Conservation (phyloP, 2,888 invertebrate species). For the Epinotia demarniana region DNA sequence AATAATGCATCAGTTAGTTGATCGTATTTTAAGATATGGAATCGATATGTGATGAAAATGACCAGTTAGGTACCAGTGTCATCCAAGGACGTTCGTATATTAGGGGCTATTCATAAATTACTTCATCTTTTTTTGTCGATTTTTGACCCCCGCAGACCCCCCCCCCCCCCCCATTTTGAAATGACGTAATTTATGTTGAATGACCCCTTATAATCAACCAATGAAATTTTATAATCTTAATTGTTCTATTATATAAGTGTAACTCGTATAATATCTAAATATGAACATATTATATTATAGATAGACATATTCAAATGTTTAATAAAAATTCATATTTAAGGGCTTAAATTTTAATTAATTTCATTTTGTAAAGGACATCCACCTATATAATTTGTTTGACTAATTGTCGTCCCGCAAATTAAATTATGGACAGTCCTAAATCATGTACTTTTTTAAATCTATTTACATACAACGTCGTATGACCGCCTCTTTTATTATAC, state of each 20-base stretch:
- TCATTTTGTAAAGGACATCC: not conserved
- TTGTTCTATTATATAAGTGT: constrained; percentile 5
- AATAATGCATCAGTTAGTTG: not conserved
- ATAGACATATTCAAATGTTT: not conserved
- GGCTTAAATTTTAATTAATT: too few species aligned
- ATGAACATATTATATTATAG: not conserved
- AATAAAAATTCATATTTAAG: too few species aligned
- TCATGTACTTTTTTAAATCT: not conserved
- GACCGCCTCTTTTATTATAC: not conserved
- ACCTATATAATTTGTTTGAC: not conserved
- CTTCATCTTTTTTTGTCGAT: too few species aligned
- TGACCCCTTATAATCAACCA: too few species aligned
- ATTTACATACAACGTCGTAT: not conserved
- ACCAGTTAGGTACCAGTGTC: constrained; percentile 27
- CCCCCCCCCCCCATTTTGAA: too few species aligned
- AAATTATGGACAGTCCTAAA: not conserved
- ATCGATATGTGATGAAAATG: constrained; percentile 14
- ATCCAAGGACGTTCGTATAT: not conserved
- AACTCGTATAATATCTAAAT: constrained; percentile 6
- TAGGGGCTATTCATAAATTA: too few species aligned
- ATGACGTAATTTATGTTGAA: too few species aligned
- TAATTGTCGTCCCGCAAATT: not conserved
- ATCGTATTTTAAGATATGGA: not conserved
- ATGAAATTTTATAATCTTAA: constrained; percentile 1
- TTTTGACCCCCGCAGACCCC: too few species aligned